Percentiles rank a stretch among this genome's conserved stretches.
Conservation (phyloP, 2,888 invertebrate genomes). For the Pristionchus mayeri region DNA sequence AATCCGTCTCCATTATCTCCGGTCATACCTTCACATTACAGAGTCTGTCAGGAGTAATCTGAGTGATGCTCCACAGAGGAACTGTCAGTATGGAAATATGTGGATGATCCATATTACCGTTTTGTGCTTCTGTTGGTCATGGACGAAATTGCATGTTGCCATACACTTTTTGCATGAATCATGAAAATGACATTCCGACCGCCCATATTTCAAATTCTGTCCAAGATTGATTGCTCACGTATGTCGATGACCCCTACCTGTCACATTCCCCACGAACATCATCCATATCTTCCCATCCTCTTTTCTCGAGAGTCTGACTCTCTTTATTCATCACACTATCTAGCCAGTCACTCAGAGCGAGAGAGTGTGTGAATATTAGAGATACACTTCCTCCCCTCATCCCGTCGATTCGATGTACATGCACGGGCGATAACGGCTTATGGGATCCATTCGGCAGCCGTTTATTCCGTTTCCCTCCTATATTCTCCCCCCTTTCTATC, state of each 20-base stretch:
- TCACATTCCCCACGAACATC: not conserved
- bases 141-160: no score
- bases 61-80: not conserved
- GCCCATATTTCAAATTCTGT: no score
- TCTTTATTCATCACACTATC: not conserved
- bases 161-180: no score
- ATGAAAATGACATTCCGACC: no score
- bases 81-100: no score
- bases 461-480: slow-evolving; percentile 11
- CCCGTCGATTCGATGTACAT: not conserved
- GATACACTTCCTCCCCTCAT: no score
- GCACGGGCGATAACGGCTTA: slow-evolving; percentile 23
- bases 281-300: not conserved
- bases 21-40: slow-evolving; percentile 30
- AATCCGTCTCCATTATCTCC: slow-evolving; percentile 29
- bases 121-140: no score
- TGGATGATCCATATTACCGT: no score
- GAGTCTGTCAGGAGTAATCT: not conserved
- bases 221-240: not conserved
- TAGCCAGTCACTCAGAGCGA: not conserved
- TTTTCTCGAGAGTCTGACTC: not conserved
- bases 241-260: slow-evolving; percentile 15
- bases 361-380: no score
- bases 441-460: not conserved
- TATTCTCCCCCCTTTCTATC: no score